These are phyloP conservation scores for Phytoseiulus persimilis DNA, from an alignment of 2,888 invertebrate genomes.

Conservation along the genomic window DNA sequence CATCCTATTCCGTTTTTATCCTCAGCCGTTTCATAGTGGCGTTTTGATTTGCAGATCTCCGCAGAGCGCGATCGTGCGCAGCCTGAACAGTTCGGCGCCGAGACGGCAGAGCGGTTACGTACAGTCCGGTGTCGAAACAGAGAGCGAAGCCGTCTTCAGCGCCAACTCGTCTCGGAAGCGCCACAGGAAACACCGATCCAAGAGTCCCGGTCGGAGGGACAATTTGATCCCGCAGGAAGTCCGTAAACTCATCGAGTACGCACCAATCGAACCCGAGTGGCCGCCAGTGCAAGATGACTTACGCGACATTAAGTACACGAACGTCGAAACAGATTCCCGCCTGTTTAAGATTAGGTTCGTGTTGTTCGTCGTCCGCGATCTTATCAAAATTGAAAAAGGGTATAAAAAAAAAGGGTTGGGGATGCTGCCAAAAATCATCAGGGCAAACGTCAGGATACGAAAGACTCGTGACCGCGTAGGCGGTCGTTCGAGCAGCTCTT, in stretches of 20 bases:
- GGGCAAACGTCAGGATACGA: neutral
- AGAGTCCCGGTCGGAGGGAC: conserved; percentile 29
- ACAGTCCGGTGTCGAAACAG: conserved; percentile 35
- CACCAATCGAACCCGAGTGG: conserved; percentile 13
- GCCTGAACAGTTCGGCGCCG: neutral
- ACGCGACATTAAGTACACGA: conserved; percentile 46
- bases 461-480: neutral
- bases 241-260: conserved; percentile 23
- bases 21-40: neutral
- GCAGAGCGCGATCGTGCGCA: conserved; percentile 18
- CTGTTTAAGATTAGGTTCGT: conserved; percentile 31
- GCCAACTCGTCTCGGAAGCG: conserved; percentile 13
- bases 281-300: neutral
- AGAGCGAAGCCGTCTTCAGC: conserved; percentile 36
- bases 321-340: conserved; percentile 44
- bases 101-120: conserved; percentile 31
- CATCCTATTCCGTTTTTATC: neutral
- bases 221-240: conserved; percentile 32
- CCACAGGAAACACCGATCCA: conserved; percentile 29
- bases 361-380: too few species aligned
- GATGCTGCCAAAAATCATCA: too few species aligned
- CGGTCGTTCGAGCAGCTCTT: neutral
- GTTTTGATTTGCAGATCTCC: conserved; percentile 27
- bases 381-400: too few species aligned
- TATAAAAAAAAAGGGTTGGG: too few species aligned